Conservation (phyloP, 2,888 invertebrate genomes). For the Willowsia nigromaculata region DNA sequence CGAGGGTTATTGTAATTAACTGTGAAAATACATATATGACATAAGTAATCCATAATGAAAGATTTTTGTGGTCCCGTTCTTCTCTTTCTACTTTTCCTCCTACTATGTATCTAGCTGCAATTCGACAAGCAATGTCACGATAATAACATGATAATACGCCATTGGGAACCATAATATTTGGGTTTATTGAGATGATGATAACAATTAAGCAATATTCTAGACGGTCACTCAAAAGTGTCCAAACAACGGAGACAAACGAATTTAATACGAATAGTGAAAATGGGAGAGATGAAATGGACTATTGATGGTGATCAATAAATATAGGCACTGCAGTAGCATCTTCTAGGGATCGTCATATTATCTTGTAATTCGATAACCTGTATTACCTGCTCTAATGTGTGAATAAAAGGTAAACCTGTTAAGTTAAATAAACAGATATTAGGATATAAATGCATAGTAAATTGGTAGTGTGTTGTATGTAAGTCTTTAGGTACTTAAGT, state of each 20-base stretch:
- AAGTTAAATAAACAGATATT: conserved; percentile 4
- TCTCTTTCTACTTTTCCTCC: neutral
- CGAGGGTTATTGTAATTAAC: neutral
- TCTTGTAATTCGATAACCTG: conserved; percentile 59
- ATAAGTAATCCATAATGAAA: neutral
- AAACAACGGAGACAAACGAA: conserved; percentile 5
- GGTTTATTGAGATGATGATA: conserved; percentile 17
- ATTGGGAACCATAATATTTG: neutral
- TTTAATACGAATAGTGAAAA: neutral
- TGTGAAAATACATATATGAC: neutral
- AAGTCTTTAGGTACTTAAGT: no score
- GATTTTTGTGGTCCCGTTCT: neutral
- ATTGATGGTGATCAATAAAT: conserved; percentile 37
- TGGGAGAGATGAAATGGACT: conserved; percentile 21
- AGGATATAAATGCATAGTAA: neutral
- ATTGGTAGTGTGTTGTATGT: neutral
- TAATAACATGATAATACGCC: neutral
- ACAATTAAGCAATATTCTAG: neutral
- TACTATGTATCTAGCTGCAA: neutral
- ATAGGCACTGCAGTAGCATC: neutral
- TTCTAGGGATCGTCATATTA: neutral
- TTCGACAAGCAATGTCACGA: neutral
- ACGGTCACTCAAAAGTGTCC: neutral
- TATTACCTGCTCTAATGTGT: conserved; percentile 36
- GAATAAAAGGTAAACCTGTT: conserved; percentile 43